Evolutionary conservation across 2,888 invertebrate species (phyloP), one percentile per base, ranked within the genome.

Genomic region (Apodemia zela): DNA sequence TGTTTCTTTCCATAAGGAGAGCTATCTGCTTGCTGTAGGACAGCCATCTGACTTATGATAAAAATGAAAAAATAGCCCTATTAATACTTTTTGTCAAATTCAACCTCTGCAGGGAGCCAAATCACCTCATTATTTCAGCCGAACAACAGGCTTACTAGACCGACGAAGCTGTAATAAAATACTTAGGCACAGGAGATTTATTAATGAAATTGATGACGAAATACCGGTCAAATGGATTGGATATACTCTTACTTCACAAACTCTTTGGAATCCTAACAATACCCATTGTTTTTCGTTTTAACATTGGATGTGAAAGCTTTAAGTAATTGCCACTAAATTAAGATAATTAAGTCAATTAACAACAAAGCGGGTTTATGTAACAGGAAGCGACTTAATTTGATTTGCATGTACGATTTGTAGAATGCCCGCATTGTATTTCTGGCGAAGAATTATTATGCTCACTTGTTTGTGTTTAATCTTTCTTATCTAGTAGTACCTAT

Each of bases 281-380:
- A 29, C 7, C 54, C n/a, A 57, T 57, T 57, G 25, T 57, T 29
- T 21, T 25, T 54, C 17, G 45, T 47, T 54, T 21, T n/a, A 54
- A 57, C 21, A 47, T 57, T 57, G 25, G 7, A 57, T 57, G 54
- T 57, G 54, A 57, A 57, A 57, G 54, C 54, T 29, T n/a, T 0
- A 7, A 51, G 15, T 29, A 57, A 57, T 57, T 35, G 21, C 33
- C 38, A 58, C 47, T 64, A 49, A 65, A 62, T 65, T 51, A 60
- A 62, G 62, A 54, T 62, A 65, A 65, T 59, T 59, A 35, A 47
- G 51, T 35, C 62, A 47, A 62, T 65, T 62, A 65, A 51, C 65
- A 51, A 38, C 29, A 60, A 21, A 21, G 47, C n/a, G 49, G 51
- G 51, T 33, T 57, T 3, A 35, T 58, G 57, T 45, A 47, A n/a